These are phyloP conservation scores for Stichopus horrens DNA, from an alignment of 53 echinoderm and acorn worm genomes.

Conservation along the genomic window DNA sequence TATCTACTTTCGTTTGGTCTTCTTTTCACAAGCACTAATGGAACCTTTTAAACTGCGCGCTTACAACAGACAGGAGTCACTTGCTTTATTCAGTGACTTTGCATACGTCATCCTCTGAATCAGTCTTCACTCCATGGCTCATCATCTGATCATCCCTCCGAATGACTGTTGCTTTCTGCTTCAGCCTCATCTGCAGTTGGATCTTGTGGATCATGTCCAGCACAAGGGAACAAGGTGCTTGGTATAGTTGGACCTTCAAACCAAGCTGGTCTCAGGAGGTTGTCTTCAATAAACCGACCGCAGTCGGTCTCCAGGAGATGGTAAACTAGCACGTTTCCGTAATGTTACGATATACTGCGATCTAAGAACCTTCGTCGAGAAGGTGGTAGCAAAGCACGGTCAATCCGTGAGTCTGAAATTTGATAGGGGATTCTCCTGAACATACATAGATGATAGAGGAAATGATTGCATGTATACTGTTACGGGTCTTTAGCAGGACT, in stretches of 20 bases:
- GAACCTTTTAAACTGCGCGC: too few species aligned
- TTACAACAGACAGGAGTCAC: too few species aligned
- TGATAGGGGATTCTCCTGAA: constrained; percentile 56
- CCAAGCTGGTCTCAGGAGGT: constrained; percentile 1
- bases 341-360: neutral
- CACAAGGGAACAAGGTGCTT: neutral
- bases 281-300: neutral
- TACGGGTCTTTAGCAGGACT: neutral
- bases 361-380: constrained; percentile 3
- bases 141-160: neutral
- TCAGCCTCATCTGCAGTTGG: constrained; percentile 7
- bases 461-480: neutral
- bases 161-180: too few species aligned
- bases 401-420: constrained; percentile 55
- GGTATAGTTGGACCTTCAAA: constrained; percentile 23
- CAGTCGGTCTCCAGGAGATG: neutral
- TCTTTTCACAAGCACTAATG: too few species aligned
- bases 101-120: neutral
- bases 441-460: constrained; percentile 3
- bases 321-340: neutral
- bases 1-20: too few species aligned
- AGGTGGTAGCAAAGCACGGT: constrained; percentile 65
- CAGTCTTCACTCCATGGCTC: constrained; percentile 43
- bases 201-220: neutral
- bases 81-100: too few species aligned